Evolutionary conservation across 2,797 vertebrate genomes (phyloP), one percentile per base, ranked within the genome.

Genomic region (Brachyalestes nurse): DNA sequence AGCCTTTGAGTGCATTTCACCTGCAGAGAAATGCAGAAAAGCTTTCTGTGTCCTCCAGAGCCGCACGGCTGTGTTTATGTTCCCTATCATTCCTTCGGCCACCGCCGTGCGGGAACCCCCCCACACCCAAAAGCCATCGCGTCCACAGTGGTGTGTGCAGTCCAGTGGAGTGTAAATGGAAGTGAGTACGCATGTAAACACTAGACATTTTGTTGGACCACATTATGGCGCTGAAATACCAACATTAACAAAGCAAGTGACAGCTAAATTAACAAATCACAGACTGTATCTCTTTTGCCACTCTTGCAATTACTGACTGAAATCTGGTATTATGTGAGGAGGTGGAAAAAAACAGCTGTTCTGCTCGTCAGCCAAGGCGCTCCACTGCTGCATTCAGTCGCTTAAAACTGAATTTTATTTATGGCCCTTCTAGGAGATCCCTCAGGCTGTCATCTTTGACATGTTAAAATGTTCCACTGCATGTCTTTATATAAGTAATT

Each of bases 171-270:
- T 25, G 40, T 79, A 83, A 84, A 73, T 51, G 83, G 75, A 86
- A 67, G n/a, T 81, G 84, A 78, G 75, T 34, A 64, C 58, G 77
- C 62, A 62, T 42, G 83, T 87, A 88, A 81, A 82, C 75, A 82
- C 42, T 9, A 5, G 38, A 66, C 62, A 55, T 82, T 85, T 81
- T 62, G 62, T 53, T 40, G 42, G 70, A 78, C 55, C 60, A 57
- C 62, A 79, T 55, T 47, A 55, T 19, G 60, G 40, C 71, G 69
- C 69, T 82, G 85, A 86, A 81, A 77, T 53, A 28, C 67, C 65
- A 79, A 79, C 75, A 80, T 88, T 84, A 89, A 87, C 88, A 86
- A 88, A 90, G 80, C 69, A 61, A 62, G 64, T 75, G 85, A 88
- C 82, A 70, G 65, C 72, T 40, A 55, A 74, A 79, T 86, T 79